Base-by-base conservation (phyloP, 2,888 invertebrate genomes). In the Mythimna lalbum region DNA sequence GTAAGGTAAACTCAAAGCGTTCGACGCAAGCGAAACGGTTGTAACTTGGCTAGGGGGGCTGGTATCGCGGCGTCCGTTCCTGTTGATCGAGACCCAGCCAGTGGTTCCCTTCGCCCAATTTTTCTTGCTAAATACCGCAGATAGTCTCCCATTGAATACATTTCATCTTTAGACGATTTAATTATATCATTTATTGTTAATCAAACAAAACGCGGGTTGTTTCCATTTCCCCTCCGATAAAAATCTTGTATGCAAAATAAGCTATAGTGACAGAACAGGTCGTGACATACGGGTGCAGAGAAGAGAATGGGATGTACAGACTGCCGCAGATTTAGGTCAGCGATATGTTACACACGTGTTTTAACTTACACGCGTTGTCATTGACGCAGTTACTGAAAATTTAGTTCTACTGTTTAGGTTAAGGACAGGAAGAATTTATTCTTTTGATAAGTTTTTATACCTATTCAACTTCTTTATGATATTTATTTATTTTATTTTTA, bases 281-380 rank as follows among this genome's bases (percentile, higher is more conserved):
- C 85, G 83, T 84, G 83, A 68, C 83, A 88, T 87, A 85, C 86
- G 89, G 86, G 89, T 83, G 78, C 61, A 69, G 57, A 69, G 66
- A 65, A 71, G 67, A 69, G 55, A 74, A 76, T 79, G 73, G 83
- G 85, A 84, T 80, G 78, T 78, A 77, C 77, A 79, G 61, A 82
- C 63, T 55, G 57, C 43, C n/a, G 12, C 69, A 83, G 89, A 90
- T 90, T 83, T 89, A 85, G 90, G 90, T 88, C 87, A 61, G 57
- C 70, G 89, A 90, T 89, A 82, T 64, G 56, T 72, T 55, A 77
- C 86, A 89, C 89, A 87, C 86, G 86, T 70, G 76, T 47, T 67
- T 50, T 27, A 63, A 64, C 52, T 53, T 61, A 63, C 59, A 64
- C 52, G 50, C 27, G 57, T 55, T 50, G 49, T 49, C 9, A 21